Evolutionary conservation across 2,797 vertebrate species (phyloP).

Genomic region (Mus caroli): DNA sequence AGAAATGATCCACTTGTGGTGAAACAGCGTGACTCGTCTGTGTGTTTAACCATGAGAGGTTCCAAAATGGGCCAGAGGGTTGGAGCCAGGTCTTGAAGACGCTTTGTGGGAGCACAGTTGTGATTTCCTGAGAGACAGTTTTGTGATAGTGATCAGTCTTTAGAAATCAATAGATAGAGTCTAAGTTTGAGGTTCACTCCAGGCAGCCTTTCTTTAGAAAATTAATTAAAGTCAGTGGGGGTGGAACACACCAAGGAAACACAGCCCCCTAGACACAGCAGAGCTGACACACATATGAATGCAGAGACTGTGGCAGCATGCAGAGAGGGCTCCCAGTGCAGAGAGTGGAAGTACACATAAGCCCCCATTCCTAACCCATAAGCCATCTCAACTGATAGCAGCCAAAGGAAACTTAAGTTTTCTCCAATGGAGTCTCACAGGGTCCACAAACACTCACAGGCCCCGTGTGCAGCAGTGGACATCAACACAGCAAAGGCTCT

Average conservation of each 20-base stretch:
- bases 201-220: slow-evolving; percentile 26
- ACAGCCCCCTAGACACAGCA: not conserved
- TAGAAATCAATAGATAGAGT: not conserved
- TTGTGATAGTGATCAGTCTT: not conserved
- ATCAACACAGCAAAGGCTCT: not conserved
- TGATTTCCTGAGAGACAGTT: not conserved
- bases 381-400: not conserved
- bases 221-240: not conserved
- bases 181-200: not conserved
- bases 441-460: not conserved
- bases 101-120: not conserved
- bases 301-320: not conserved
- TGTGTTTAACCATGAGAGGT: not conserved
- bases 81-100: not conserved
- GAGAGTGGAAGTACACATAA: not conserved
- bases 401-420: not conserved
- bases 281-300: not conserved
- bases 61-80: not conserved
- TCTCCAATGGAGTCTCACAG: not conserved
- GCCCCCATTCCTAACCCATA: too few species aligned
- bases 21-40: slow-evolving; percentile 14
- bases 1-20: not conserved
- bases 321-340: not conserved
- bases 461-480: not conserved
- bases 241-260: not conserved